These are phyloP conservation scores for Chionodraco myersi DNA, from an alignment of 2,113 vertebrate genomes.

Conservation along the genomic window DNA sequence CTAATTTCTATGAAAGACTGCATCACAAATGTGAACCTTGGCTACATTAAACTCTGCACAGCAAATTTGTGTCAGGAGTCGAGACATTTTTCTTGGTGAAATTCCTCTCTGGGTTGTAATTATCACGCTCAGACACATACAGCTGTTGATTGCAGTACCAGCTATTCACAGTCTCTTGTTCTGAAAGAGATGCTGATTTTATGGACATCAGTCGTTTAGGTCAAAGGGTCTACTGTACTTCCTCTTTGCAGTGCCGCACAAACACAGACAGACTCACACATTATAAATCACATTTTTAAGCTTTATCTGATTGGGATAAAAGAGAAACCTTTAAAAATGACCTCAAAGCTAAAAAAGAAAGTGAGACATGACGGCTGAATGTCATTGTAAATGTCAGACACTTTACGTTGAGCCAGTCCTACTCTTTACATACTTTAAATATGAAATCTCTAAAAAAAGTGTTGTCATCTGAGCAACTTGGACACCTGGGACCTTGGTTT, in stretches of 20 bases:
- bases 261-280: conserved; percentile 1
- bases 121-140: conserved; percentile 57
- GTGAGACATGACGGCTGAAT: conserved; percentile 36
- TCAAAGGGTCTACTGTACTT: conserved; percentile 41
- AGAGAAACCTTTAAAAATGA: conserved; percentile 5
- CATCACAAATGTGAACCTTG: conserved; percentile 1
- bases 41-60: not conserved
- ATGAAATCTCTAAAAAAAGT: conserved; percentile 26
- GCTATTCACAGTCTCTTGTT: conserved; percentile 57
- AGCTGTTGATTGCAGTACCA: conserved; percentile 69
- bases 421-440: conserved; percentile 23
- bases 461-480: conserved; percentile 8
- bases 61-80: conserved; percentile 21
- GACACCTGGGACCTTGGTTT: not conserved
- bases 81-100: conserved; percentile 57
- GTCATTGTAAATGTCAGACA: conserved; percentile 53
- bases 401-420: conserved; percentile 2
- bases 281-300: not conserved
- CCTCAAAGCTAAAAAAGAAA: conserved; percentile 8
- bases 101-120: conserved; percentile 58
- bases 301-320: conserved; percentile 20
- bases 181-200: conserved; percentile 69
- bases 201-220: conserved; percentile 44
- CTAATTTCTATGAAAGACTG: not conserved
- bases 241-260: not conserved